A percentile compares a stretch with the other conserved stretches of the same genome.
These are phyloP conservation scores for Gambelia wislizenii DNA, from an alignment of 2,797 vertebrate species.

Conservation along the genomic window DNA sequence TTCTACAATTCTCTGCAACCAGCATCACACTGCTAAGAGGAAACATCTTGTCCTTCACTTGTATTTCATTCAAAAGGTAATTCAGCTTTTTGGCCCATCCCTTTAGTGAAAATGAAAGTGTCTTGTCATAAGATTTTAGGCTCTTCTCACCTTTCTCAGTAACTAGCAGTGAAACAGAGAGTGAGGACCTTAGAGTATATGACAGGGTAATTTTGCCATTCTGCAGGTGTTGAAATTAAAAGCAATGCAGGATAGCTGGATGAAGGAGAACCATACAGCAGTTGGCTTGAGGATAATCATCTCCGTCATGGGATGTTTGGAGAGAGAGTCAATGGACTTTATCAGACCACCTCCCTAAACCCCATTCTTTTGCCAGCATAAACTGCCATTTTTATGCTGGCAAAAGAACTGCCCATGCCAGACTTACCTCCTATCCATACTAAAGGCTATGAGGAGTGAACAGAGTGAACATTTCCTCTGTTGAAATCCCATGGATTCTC, in stretches of 20 bases:
- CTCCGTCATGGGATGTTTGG: too few species aligned
- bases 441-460: too few species aligned
- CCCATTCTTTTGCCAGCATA: too few species aligned
- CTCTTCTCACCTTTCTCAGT: background rate
- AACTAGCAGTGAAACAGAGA: background rate
- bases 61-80: background rate
- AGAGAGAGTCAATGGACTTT: too few species aligned
- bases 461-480: too few species aligned
- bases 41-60: background rate
- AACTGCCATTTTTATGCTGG: too few species aligned
- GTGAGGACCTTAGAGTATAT: background rate
- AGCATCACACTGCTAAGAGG: background rate
- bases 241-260: background rate
- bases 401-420: too few species aligned
- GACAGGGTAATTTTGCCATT: background rate
- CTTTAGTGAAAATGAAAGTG: too few species aligned
- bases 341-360: too few species aligned
- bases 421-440: too few species aligned
- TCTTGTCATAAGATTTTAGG: background rate
- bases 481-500: too few species aligned
- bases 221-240: background rate
- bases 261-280: background rate
- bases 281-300: background rate
- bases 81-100: background rate
- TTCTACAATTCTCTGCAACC: background rate